Percentiles rank a stretch among this genome's conserved stretches.
These are phyloP conservation scores for Thereva unica DNA, from an alignment of 2,888 invertebrate genomes.

Conservation along the genomic window DNA sequence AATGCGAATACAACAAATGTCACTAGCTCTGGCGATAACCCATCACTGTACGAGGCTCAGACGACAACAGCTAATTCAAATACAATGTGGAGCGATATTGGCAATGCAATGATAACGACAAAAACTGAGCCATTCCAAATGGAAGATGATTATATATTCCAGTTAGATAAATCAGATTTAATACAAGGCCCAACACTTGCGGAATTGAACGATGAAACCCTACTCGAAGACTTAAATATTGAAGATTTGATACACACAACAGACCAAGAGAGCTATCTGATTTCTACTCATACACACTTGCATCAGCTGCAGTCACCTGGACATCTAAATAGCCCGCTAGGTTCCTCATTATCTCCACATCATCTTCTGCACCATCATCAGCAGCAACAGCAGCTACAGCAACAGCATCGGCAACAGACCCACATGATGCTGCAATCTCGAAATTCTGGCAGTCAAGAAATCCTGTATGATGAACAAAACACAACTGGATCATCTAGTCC, in stretches of 20 bases:
- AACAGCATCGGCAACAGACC: conserved; percentile 40
- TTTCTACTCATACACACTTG: conserved; percentile 40
- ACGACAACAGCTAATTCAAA: conserved; percentile 52
- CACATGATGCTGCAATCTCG: conserved; percentile 41
- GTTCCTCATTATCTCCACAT: conserved; percentile 37
- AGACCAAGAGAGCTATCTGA: conserved; percentile 35
- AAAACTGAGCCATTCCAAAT: conserved; percentile 70
- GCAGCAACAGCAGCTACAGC: conserved; percentile 44
- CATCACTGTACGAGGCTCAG: conserved; percentile 49
- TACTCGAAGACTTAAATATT: conserved; percentile 80
- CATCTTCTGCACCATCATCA: conserved; percentile 45
- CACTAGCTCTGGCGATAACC: conserved; percentile 40
- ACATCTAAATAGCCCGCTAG: conserved; percentile 49
- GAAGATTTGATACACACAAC: conserved; percentile 67
- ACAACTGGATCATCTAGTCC: conserved; percentile 53
- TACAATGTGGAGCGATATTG: conserved; percentile 58
- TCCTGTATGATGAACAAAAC: conserved; percentile 45
- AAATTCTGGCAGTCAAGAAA: conserved; percentile 40
- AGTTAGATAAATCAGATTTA: conserved; percentile 84
- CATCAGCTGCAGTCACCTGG: conserved; percentile 46
- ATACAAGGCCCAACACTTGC: conserved; percentile 82
- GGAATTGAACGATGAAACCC: conserved; percentile 81
- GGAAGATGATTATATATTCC: conserved; percentile 88
- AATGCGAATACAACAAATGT: conserved; percentile 7
- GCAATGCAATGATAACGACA: conserved; percentile 57